These are phyloP conservation scores for Caenorhabditis japonica DNA, from an alignment of 2,888 invertebrate species.

Conservation along the genomic window DNA sequence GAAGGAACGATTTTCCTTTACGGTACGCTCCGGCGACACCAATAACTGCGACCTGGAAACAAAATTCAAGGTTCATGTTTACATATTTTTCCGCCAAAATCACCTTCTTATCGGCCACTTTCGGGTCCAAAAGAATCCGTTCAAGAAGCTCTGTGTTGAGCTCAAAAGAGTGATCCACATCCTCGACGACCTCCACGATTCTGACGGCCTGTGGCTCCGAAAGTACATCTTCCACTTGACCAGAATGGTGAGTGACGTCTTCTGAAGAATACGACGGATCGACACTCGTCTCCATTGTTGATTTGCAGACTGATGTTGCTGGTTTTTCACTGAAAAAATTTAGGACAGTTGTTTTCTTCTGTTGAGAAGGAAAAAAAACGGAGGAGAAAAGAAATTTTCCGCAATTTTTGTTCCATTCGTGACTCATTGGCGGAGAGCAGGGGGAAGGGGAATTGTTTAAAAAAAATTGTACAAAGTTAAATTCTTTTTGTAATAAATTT, in stretches of 20 bases:
- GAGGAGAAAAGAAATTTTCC: not conserved
- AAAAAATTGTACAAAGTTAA: no score
- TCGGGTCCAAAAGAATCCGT: slow-evolving; percentile 76
- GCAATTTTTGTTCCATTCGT: no score
- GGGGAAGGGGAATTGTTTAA: no score
- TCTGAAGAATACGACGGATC: no score
- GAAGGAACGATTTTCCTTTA: slow-evolving; percentile 67
- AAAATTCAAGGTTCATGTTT: not conserved
- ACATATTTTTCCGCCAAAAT: not conserved
- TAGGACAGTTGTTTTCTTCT: not conserved
- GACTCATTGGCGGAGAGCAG: no score
- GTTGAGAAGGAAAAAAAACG: not conserved
- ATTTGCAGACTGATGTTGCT: slow-evolving; percentile 4
- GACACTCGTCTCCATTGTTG: no score
- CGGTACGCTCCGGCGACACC: slow-evolving; percentile 68
- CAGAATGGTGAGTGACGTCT: slow-evolving; percentile 17
- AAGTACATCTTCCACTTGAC: slow-evolving; percentile 28
- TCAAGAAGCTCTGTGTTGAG: slow-evolving; percentile 78
- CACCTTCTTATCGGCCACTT: slow-evolving; percentile 70
- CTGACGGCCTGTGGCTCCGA: slow-evolving; percentile 51
- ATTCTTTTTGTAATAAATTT: no score
- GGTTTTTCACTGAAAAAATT: not conserved
- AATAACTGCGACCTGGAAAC: slow-evolving; percentile 67
- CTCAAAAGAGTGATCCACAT: slow-evolving; percentile 61
- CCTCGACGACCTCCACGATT: slow-evolving; percentile 63